Base-by-base conservation (phyloP, 2,797 vertebrate species). In the Allobates femoralis region DNA sequence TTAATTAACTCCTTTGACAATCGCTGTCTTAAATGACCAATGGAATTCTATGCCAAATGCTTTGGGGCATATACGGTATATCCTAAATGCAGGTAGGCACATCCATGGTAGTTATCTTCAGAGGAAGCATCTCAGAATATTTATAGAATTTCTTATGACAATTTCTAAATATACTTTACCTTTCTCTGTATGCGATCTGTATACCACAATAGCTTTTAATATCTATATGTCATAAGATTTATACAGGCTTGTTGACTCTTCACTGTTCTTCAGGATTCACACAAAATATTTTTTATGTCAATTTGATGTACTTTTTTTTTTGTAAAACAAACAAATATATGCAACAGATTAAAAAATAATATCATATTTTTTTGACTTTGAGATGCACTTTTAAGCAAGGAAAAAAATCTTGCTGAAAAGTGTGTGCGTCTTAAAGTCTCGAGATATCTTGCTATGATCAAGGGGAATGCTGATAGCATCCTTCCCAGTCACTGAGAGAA, bases 1-100 rank as follows among this genome's bases (percentile, higher is more conserved):
- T 14, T 80, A 80, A 50, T 62, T 64, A 64, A 62, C 26, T 51
- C 23, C 41, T 51, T 10, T 76, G 74, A 76, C 26, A 80, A 80
- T 50, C 41, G 34, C 37, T 46, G n/a, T 37, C n/a, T 19, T 79
- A 60, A 79, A 79, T 26, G 46, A 64, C 34, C 56, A 62, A 23
- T 79, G 16, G 37, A 73, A n/a, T n/a, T 60, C 32, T 60, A 60
- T 58, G 21, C 19, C 55, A 79, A 79, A 37, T 37, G 19, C 76
- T 79, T 19, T 8, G n/a, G 55, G 76, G 55, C 55, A 79, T 32
- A 60, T 34, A n/a, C n/a, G n/a, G n/a, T n/a, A 12, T 73, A 60
- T 37, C n/a, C 30, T 37, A 60, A n/a, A 79, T 16, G 12, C 7
- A 15, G 32, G 30, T 60, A 26, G 14, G 50, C 30, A 79, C 55